Percentiles rank a stretch among this genome's conserved stretches.
These are phyloP conservation scores for Pocillopora damicornis DNA, from an alignment of 64 coral and sea anemone genomes.

Conservation along the genomic window DNA sequence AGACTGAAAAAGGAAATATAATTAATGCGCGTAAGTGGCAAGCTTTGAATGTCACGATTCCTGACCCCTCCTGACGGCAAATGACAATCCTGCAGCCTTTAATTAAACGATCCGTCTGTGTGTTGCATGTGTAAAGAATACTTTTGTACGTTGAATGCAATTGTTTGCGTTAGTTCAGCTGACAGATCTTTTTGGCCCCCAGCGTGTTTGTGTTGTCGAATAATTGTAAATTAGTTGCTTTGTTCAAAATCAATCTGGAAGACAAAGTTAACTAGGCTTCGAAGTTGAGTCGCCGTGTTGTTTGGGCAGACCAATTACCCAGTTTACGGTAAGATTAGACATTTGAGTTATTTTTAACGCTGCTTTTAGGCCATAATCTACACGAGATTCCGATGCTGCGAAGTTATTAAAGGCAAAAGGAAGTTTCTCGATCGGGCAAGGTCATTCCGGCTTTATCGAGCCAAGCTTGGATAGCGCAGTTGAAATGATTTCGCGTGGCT, in stretches of 20 bases:
- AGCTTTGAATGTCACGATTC: constrained; percentile 44
- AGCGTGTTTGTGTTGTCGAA: constrained; percentile 85
- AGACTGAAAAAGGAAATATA: constrained; percentile 25
- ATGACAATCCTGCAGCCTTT: constrained; percentile 82
- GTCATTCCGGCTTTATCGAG: neutral
- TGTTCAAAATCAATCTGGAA: constrained; percentile 42
- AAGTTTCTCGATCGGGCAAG: neutral
- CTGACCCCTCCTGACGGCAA: constrained; percentile 63
- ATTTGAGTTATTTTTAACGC: neutral
- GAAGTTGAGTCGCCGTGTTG: constrained; percentile 21
- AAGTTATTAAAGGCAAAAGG: neutral
- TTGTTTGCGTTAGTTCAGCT: constrained; percentile 77
- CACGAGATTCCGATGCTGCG: neutral
- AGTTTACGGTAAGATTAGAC: constrained; percentile 40
- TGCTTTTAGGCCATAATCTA: neutral
- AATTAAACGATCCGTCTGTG: constrained; percentile 86
- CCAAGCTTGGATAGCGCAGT: neutral
- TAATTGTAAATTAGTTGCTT: constrained; percentile 68
- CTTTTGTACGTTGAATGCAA: constrained; percentile 83
- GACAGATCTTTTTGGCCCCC: constrained; percentile 62
- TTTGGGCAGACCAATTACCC: constrained; percentile 37
- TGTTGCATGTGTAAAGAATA: constrained; percentile 89
- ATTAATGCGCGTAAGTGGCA: constrained; percentile 23
- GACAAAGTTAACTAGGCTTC: constrained; percentile 41
- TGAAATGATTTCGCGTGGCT: constrained; percentile 4